Evolutionary conservation across 2,797 vertebrate species (phyloP), one percentile per base, ranked within the genome.

Genomic region (Halcyon leucocephala): DNA sequence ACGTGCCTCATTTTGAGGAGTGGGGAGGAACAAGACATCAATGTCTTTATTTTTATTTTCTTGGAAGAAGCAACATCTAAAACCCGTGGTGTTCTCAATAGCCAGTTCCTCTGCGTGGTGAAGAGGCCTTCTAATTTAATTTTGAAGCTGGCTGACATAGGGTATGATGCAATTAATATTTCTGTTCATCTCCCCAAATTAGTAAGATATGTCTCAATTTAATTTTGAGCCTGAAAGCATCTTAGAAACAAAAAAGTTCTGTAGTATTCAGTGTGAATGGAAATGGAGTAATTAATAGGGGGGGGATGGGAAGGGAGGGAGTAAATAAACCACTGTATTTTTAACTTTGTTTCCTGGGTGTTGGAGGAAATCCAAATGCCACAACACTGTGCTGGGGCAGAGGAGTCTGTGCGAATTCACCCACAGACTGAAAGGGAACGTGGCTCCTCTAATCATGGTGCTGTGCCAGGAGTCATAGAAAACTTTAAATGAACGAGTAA

Each of bases 251-350:
- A 66, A 73, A 93, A 33, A 49, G 9, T 77, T 95, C 20, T 35
- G 69, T 60, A 82, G 87, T 66, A 73, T 55, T 64, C 58, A 60
- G 16, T 41, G 89, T 52, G 80, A 94, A 76, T 86, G 48, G 73
- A 69, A 86, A 62, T 28, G 14, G 64, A 89, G n/a, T 79, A 78
- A 95, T 80, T 83, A 94, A 78, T 29, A 55, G 9, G 65, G 49
- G 41, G 41, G 33, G 7, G 37, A 37, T 10, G 37, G 37, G 37
- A 9, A 8, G 41, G 41, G 41, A 17, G 41, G 41, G 41, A 64
- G 64, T 84, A 87, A 93, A 92, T 86, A 39, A 89, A 84, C 8
- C 62, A n/a, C 41, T 95, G 90, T 66, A 87, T 95, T 94, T 95
- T 81, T 89, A 82, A 79, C 62, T 81, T 79, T 65, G 49, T 86